phyloP scores from a whole-genome alignment of 2,797 vertebrate genomes.

The Coccyzus lansbergi region DNA sequence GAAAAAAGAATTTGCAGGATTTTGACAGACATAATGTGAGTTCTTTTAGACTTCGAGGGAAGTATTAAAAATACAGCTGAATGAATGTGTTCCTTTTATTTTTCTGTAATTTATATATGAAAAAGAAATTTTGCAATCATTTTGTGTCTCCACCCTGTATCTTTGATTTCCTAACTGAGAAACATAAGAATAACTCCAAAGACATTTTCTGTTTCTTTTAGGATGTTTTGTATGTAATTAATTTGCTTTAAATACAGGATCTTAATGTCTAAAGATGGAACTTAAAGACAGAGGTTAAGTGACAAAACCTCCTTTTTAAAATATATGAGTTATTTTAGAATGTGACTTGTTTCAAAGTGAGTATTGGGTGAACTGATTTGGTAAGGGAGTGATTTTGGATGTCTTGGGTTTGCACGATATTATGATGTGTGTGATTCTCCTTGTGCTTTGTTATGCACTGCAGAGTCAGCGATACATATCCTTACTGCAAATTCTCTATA shows the following conservation, averaged over 20 bases:
- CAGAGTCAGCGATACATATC: background rate
- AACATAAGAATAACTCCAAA: background rate
- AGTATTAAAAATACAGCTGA: conserved; percentile 6
- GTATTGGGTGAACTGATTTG: background rate
- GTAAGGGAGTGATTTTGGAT: background rate
- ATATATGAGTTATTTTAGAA: background rate
- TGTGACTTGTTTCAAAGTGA: background rate
- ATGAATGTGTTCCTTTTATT: background rate
- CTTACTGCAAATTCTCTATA: background rate
- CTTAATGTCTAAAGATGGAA: background rate
- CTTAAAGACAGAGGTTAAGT: background rate
- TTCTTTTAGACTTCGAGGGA: conserved; percentile 8
- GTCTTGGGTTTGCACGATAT: background rate
- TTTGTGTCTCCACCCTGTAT: background rate
- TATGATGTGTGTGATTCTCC: background rate
- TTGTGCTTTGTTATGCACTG: background rate
- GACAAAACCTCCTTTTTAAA: background rate
- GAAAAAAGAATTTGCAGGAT: background rate
- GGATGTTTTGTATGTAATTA: background rate
- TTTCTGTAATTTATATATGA: background rate
- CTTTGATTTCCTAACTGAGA: background rate
- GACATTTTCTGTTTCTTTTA: background rate
- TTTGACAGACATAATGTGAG: conserved; percentile 4
- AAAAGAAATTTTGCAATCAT: background rate
- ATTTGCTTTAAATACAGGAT: background rate